Conservation (phyloP, 1,140 invertebrate species). For the Gryllus bimaculatus region DNA sequence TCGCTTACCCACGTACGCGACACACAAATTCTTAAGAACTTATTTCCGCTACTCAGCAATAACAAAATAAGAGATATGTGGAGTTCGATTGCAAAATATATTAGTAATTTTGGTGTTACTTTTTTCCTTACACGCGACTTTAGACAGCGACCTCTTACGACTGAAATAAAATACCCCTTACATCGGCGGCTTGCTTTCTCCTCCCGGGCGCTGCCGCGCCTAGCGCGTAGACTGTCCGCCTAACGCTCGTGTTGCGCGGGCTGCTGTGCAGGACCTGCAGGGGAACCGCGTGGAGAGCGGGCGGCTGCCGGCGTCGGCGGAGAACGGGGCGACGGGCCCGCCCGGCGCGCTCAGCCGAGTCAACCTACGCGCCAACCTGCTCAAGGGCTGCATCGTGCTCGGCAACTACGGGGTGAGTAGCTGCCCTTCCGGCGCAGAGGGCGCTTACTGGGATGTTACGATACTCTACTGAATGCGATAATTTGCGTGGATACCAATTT, state of each 20-base stretch:
- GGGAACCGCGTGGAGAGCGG: slow-evolving; percentile 17
- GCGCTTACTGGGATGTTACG: too few species aligned
- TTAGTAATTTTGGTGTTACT: too few species aligned
- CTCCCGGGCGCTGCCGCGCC: slow-evolving; percentile 37
- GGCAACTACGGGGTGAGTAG: slow-evolving; percentile 69
- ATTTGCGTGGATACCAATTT: too few species aligned
- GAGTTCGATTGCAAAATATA: too few species aligned
- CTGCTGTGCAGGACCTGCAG: slow-evolving; percentile 16
- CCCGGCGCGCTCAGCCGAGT: slow-evolving; percentile 54
- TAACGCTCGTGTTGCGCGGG: background rate
- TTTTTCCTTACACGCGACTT: too few species aligned
- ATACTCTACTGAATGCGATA: too few species aligned
- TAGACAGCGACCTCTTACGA: too few species aligned
- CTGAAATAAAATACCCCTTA: too few species aligned
- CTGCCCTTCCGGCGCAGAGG: background rate
- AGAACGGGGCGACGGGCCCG: slow-evolving; percentile 37
- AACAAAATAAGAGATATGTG: too few species aligned
- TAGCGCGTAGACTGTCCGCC: background rate
- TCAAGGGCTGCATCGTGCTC: slow-evolving; percentile 72
- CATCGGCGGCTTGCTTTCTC: background rate
- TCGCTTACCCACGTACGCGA: too few species aligned
- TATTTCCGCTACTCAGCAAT: too few species aligned
- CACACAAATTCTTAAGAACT: too few species aligned
- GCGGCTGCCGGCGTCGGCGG: slow-evolving; percentile 24
- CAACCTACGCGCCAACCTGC: slow-evolving; percentile 60